A percentile compares a stretch with the other conserved stretches of the same genome.
Evolutionary conservation across 2,888 invertebrate genomes (phyloP).

Genomic region (Ormia ochracea): DNA sequence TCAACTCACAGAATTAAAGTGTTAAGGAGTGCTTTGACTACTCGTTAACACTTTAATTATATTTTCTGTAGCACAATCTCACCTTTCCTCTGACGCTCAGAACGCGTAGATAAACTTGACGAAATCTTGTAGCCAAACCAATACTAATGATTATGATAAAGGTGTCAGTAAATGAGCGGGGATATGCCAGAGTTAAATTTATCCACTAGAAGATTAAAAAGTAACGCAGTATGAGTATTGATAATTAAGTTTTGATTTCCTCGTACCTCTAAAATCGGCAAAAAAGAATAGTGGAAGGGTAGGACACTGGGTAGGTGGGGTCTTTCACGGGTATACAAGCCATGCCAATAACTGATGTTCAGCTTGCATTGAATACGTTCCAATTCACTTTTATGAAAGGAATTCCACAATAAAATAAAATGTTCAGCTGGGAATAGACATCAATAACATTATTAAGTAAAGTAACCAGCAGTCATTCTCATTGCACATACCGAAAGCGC

Average conservation of each 20-base stretch:
- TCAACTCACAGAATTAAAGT: too few species aligned
- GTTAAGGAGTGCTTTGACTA: too few species aligned
- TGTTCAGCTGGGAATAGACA: constrained; percentile 70
- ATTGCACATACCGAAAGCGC: constrained; percentile 67
- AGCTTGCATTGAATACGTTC: constrained; percentile 71
- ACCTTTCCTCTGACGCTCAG: constrained; percentile 77
- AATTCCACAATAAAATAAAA: constrained; percentile 67
- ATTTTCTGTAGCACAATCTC: not conserved
- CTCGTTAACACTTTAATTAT: too few species aligned
- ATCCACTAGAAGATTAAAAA: constrained; percentile 67
- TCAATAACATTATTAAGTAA: not conserved
- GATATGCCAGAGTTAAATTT: constrained; percentile 79
- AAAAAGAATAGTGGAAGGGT: constrained; percentile 67
- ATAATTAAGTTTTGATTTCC: not conserved
- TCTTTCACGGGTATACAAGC: constrained; percentile 71
- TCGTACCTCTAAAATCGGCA: constrained; percentile 72
- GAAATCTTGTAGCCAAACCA: constrained; percentile 82
- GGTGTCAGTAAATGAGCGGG: constrained; percentile 85
- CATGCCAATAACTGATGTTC: constrained; percentile 69
- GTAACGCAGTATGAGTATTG: not conserved
- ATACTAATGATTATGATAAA: constrained; percentile 84
- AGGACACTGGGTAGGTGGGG: constrained; percentile 69
- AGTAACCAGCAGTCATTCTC: not conserved
- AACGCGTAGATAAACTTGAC: constrained; percentile 79
- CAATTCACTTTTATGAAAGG: constrained; percentile 68